Evolutionary conservation across 2,113 vertebrate species (phyloP), one percentile per base, ranked within the genome.

Genomic region (Australoheros scitulus): DNA sequence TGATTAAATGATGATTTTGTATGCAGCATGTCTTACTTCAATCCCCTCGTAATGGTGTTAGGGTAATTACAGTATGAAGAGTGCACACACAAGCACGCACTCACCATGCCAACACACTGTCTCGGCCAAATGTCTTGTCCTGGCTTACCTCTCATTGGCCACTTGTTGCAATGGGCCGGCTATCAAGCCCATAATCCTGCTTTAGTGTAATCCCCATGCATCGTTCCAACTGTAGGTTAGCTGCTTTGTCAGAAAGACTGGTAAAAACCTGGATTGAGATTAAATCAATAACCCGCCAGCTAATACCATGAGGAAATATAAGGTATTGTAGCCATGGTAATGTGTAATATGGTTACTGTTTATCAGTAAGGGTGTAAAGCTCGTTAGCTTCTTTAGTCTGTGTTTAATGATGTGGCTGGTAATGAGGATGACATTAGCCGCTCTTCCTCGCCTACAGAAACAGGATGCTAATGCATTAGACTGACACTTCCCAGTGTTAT

Each of bases 141-240:
- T 38, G 32, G 20, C 86, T 87, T 74, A 84, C 89, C 83, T 79
- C 85, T 91, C 63, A 92, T 93, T 94, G 94, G 92, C 84, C 84
- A 89, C 88, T 91, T 89, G 87, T 89, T 93, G 77, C 74, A 41
- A 90, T 89, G 84, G 88, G 84, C 81, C 72, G 85, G 70, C 74
- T 86, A 89, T 91, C 85, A 92, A 88, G 80, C 63, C 78, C 59
- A 74, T 94, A 94, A 93, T 94, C 94, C 94, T 64, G 63, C 75
- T 88, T 80, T 79, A 79, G 79, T 81, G 41, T 95, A 95, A 95
- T 95, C 93, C 88, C 81, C 74, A 20, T 52, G 58, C 81, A 90
- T 80, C 72, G 81, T 77, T 82, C 82, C 68, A 79, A 80, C 81
- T 83, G 81, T 83, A 84, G 26, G 34, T 77, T 81, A 55, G 77